Evolutionary conservation across 2,888 invertebrate species (phyloP), one percentile per base, ranked within the genome.

Genomic region (Acleris literana): DNA sequence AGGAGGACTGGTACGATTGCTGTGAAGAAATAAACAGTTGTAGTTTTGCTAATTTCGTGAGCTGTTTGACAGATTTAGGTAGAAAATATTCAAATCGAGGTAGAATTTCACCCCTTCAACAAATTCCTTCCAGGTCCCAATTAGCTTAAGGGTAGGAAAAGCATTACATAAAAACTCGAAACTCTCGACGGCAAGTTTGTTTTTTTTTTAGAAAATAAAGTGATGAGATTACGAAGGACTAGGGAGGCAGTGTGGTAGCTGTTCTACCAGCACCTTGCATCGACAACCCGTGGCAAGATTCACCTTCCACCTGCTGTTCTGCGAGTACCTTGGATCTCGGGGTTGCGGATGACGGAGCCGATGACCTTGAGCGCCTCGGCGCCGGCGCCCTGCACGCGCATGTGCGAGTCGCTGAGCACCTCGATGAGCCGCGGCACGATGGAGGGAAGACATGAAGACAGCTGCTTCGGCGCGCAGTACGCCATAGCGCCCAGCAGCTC

Each of bases 341-440:
- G 99, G 93, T 99, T 99, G 74, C 98, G 94, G 72, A 99, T 99
- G 71, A 99, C 99, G 49, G 98, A 98, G 54, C 99, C 99, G 82
- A 99, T 99, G 76, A 99, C 97, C 84, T 96, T 96, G 25, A 99
- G 93, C 43, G 99, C 99, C 86, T 98, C 98, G 0, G 97, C 97
- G 16, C 98, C 99, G n/a, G 99, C 97, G 83, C 97, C 97, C 90
- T 99, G 99, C 44, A 99, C 98, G 89, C 98, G 97, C 79, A 97
- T 96, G 84, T 99, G 99, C 0, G 99, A 99, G 92, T 99, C 99
- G 70, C 98, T 97, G 58, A 99, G 93, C 44, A 99, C 98, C 89
- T 99, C 99, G 71, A 99, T 99, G 48, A 99, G 93, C 81, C 98
- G 98, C 18, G 99, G 99, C 68, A 99, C 99, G 85, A 99, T 99